Evolutionary conservation across 2,888 invertebrate species (phyloP), one percentile per base, ranked within the genome.

Genomic region (Lypha dubia): DNA sequence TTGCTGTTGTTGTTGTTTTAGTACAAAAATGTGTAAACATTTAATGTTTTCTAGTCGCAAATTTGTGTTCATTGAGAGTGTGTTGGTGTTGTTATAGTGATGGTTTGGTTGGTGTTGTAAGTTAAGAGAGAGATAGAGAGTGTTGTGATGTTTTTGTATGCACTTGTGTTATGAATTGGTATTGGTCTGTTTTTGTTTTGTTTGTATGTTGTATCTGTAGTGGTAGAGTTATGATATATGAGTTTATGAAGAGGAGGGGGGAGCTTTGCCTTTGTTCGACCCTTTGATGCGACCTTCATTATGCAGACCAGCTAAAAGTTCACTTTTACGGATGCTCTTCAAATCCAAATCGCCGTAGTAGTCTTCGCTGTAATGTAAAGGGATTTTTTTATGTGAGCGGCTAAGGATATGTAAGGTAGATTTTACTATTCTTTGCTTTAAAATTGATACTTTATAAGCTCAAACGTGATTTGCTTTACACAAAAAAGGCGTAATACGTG

Each of bases 331-430:
- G 95, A 97, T 97, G 93, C 95, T 95, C 95, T 98, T 98, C 94
- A 98, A 94, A 93, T 98, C 98, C 95, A 97, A 93, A 93, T 97
- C 97, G 89, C 98, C 98, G 92, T 98, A 98, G 95, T 98, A 98
- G 95, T 98, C 97, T 95, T 98, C 97, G 94, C 98, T 97, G 96
- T 94, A 95, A 94, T 91, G 89, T 90, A 84, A 89, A 90, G 90
- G 88, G 73, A 84, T 81, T 81, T 65, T 79, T 80, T 79, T 67
- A 79, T 84, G 93, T 90, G 92, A 92, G 92, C 91, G 90, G 90
- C 90, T 73, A 90, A 90, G 92, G 91, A 91, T 79, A 79, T 74
- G 79, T 79, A 63, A 83, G 70, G 79, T 70, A 74, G 11, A 73
- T 46, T 53, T 73, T 53, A 56, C 49, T 28, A 67, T 38, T 35